phyloP scores from a whole-genome alignment of 2,113 vertebrate species.

The Microcebus murinus region DNA sequence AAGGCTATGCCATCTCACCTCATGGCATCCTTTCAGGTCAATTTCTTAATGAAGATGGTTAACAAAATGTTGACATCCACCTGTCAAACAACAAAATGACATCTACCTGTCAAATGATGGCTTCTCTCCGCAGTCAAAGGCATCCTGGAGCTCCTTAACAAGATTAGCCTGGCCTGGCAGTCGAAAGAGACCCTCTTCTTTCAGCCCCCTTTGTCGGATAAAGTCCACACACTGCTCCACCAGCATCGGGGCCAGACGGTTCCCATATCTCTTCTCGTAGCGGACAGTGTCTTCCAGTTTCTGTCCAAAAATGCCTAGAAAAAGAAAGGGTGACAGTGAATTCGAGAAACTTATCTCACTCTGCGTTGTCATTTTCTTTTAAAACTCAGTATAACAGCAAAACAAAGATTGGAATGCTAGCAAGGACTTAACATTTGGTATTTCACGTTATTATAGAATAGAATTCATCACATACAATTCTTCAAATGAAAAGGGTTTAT shows the following conservation, averaged over 20 bases:
- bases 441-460: not conserved
- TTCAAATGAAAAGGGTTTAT: not conserved
- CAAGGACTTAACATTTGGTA: not conserved
- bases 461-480: not conserved
- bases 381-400: not conserved
- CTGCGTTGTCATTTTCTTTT: not conserved
- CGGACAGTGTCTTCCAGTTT: conserved; percentile 97
- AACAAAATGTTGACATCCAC: conserved; percentile 80
- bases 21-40: not conserved
- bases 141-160: conserved; percentile 97
- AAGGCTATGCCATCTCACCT: not conserved
- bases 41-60: not conserved
- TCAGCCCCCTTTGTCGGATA: conserved; percentile 94
- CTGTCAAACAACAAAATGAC: conserved; percentile 88
- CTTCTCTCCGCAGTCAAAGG: conserved; percentile 98
- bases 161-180: conserved; percentile 97
- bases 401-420: not conserved
- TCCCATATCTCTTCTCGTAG: conserved; percentile 94
- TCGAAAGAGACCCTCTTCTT: conserved; percentile 96
- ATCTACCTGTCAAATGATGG: conserved; percentile 96
- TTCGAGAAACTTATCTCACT: not conserved
- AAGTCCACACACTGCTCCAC: conserved; percentile 98
- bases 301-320: conserved; percentile 97
- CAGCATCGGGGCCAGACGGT: conserved; percentile 94
- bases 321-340: not conserved